phyloP scores from a whole-genome alignment of 2,113 vertebrate species.

The Phocoena phocoena region DNA sequence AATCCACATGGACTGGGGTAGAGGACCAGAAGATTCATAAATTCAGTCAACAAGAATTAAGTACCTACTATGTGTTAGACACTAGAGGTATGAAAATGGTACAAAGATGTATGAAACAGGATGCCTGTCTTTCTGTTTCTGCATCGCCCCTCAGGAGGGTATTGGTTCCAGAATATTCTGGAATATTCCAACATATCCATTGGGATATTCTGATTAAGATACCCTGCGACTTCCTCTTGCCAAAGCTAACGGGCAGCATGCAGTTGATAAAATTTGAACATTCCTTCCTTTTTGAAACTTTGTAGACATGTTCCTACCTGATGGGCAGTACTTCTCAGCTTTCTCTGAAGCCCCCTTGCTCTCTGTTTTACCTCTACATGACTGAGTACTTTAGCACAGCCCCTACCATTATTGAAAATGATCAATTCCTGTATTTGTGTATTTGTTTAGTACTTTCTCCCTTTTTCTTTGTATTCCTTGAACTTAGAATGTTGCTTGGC shows the following conservation, averaged over 20 bases:
- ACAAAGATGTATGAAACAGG: background rate
- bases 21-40: background rate
- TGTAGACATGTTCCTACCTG: background rate
- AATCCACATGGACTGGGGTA: no score
- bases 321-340: background rate
- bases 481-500: background rate
- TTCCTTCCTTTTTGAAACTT: background rate
- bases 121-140: background rate
- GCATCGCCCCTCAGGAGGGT: background rate
- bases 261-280: background rate
- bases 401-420: background rate
- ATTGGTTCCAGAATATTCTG: background rate
- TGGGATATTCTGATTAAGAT: background rate
- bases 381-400: background rate
- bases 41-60: background rate
- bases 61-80: background rate
- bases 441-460: background rate
- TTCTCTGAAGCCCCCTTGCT: background rate
- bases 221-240: background rate
- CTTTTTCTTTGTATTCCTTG: background rate
- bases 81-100: background rate
- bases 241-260: background rate
- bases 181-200: background rate
- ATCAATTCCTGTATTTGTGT: background rate
- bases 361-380: background rate